Percentiles rank a stretch among this genome's conserved stretches.
Conservation (phyloP, 2,888 invertebrate genomes). For the Lithophane semibrunnea region DNA sequence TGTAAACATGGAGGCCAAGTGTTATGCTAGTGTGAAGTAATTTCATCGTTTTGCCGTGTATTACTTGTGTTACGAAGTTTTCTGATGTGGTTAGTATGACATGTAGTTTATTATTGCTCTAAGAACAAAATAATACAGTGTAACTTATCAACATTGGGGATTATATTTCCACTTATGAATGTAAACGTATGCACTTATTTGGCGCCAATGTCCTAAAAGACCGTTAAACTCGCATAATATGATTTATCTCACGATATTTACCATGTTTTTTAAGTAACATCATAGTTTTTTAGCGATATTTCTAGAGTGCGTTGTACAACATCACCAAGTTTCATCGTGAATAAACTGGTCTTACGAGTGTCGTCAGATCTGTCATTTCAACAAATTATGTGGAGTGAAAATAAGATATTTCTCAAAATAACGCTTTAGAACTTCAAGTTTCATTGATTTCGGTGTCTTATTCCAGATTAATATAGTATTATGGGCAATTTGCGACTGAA, state of each 20-base stretch:
- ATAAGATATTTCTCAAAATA: constrained; percentile 70
- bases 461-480: constrained; percentile 78
- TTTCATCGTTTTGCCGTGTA: constrained; percentile 70
- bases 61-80: constrained; percentile 66
- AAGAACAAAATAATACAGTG: constrained; percentile 42
- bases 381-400: constrained; percentile 79
- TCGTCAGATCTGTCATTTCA: constrained; percentile 89
- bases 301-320: constrained; percentile 60
- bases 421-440: constrained; percentile 30
- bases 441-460: constrained; percentile 51
- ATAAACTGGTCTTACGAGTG: constrained; percentile 87
- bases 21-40: constrained; percentile 80
- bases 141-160: constrained; percentile 55
- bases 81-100: constrained; percentile 76
- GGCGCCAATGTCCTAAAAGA: constrained; percentile 89
- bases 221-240: constrained; percentile 81
- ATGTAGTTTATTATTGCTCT: constrained; percentile 46
- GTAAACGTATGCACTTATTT: constrained; percentile 90
- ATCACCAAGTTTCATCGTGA: constrained; percentile 75
- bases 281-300: constrained; percentile 57
- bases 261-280: constrained; percentile 61
- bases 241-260: constrained; percentile 58
- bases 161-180: constrained; percentile 65
- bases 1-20: constrained; percentile 90
- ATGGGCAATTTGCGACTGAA: constrained; percentile 76